These are phyloP conservation scores for Antheraea yamamai DNA, from an alignment of 2,888 invertebrate genomes.

Conservation along the genomic window DNA sequence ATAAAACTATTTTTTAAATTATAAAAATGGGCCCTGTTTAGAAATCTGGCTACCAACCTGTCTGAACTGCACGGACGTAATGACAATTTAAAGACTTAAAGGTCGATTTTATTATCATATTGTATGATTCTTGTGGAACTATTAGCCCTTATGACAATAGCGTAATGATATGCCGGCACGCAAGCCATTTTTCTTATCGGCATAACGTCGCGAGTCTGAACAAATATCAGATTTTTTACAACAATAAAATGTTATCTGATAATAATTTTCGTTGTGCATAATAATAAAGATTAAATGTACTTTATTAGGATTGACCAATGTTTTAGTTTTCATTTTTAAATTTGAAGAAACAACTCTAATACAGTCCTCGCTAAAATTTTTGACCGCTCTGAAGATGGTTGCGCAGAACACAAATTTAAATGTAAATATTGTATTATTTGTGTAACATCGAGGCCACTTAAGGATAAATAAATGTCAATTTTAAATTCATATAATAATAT, in stretches of 20 bases:
- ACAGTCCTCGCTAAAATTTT: no score
- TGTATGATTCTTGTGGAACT: conserved; percentile 79
- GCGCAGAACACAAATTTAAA: no score
- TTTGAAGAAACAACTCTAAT: no score
- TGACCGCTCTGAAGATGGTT: no score
- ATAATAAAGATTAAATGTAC: neutral
- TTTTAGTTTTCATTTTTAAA: neutral
- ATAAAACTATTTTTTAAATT: neutral
- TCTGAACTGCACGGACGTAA: conserved; percentile 61
- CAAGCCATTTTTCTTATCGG: conserved; percentile 69
- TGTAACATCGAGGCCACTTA: no score
- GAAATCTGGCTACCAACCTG: conserved; percentile 16
- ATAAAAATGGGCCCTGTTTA: conserved; percentile 4
- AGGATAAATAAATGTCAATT: no score
- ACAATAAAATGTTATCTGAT: conserved; percentile 32
- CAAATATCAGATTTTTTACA: conserved; percentile 36
- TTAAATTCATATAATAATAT: no score
- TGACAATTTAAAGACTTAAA: conserved; percentile 82
- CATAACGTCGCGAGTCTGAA: conserved; percentile 36
- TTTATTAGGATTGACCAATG: neutral
- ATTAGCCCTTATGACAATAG: conserved; percentile 80
- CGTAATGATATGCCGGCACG: conserved; percentile 73
- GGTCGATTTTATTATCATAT: conserved; percentile 81
- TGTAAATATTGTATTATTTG: no score
- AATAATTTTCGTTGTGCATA: conserved; percentile 30